Base-by-base conservation (phyloP, 2,113 vertebrate species). In the Narcine bancroftii region DNA sequence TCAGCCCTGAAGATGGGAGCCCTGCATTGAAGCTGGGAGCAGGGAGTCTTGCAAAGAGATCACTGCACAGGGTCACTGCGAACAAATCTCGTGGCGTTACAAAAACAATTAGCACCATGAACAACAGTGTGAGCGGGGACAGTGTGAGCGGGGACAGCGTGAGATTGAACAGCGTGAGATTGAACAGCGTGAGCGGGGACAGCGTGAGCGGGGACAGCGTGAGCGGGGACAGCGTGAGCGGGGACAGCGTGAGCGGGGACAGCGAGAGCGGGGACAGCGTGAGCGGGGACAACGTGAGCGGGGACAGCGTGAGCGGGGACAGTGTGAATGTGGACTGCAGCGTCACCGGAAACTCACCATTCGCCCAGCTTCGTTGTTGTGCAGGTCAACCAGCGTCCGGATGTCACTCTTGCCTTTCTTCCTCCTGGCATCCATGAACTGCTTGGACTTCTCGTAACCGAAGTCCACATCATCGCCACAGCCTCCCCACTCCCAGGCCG, bases 401-500 rank as follows among this genome's bases (percentile, higher is more conserved):
- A 99, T 99, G 95, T 99, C 98, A 2, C 98, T 98, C 93, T 97
- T 98, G 79, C 98, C 98, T 77, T 97, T 96, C 93, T 97, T 98
- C 93, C 98, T 96, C 94, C 95, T 97, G 39, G 98, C 97, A 0
- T 99, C 98, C 98, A 99, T 99, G 93, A 99, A 99, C 95, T 98
- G 97, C 93, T 97, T 97, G 0, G 98, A 99, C 93, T 99, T 99
- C 94, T 99, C 98, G 0, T 99, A 98, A 93, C 99, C 99, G 0
- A 98, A 99, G 93, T 99, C 98, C 94, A 99, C 98, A 0, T 99
- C 98, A 0, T 99, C 98, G 9, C 98, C 98, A 0, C 98, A 99
- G 93, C 99, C 99, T 0, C 98, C 99, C 99, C 99, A 99, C 93
- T 99, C 98, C 99, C 98, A 99, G 93, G 97, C 96, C n/a, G 97